phyloP scores from a whole-genome alignment of 2,888 invertebrate species.

The Hylaea fasciaria region DNA sequence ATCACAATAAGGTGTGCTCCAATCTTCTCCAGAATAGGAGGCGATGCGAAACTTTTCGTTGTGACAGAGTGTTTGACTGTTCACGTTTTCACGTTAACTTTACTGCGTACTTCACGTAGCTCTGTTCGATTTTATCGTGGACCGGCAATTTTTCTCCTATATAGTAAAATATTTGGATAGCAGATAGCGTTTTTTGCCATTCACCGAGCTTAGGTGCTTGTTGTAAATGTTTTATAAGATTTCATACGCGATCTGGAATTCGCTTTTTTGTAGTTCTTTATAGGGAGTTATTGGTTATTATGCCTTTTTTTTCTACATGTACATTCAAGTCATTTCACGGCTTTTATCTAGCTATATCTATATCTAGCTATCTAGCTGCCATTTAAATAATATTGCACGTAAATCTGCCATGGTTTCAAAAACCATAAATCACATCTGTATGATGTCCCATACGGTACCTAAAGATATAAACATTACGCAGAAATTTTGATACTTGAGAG shows the following conservation, averaged over 20 bases:
- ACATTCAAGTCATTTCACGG: no score
- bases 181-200: constrained; percentile 35
- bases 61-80: constrained; percentile 2
- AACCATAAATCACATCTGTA: no score
- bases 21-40: background rate
- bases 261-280: constrained; percentile 1
- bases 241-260: constrained; percentile 1
- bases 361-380: no score
- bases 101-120: constrained; percentile 8
- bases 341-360: no score
- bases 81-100: constrained; percentile 7
- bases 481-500: no score
- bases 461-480: no score
- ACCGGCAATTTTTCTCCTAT: constrained; percentile 38
- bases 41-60: background rate
- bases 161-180: constrained; percentile 51
- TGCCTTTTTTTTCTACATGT: background rate
- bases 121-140: constrained; percentile 27
- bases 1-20: constrained; percentile 11
- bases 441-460: no score
- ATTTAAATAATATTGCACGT: no score
- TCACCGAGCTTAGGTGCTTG: constrained; percentile 8
- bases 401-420: no score
- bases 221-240: constrained; percentile 12
- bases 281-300: background rate